Conservation (phyloP, 2,113 vertebrate genomes). For the Pomatorhinus ruficollis region DNA sequence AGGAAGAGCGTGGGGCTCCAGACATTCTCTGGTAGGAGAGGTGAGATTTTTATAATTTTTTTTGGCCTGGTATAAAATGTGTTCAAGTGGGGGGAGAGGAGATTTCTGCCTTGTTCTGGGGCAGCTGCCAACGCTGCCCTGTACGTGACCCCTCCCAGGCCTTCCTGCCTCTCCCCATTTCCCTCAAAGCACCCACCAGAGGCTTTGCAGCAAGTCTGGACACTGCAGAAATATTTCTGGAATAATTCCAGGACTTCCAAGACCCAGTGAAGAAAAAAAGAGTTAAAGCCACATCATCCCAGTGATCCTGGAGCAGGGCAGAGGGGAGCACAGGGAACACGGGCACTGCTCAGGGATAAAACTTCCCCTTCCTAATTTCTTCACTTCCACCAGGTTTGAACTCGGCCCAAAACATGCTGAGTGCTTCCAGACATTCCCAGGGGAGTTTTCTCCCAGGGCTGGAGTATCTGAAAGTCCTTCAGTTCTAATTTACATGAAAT, state of each 20-base stretch:
- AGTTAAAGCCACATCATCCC: not conserved
- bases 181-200: not conserved
- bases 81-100: not conserved
- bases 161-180: not conserved
- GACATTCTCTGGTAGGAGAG: not conserved
- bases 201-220: not conserved
- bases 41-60: not conserved
- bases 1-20: not conserved
- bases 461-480: not conserved
- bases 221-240: fast-evolving
- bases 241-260: not conserved
- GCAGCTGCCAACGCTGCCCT: not conserved
- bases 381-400: not conserved
- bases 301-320: not conserved
- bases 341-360: not conserved
- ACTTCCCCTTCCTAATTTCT: not conserved
- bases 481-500: not conserved
- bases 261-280: not conserved
- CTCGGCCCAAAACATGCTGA: not conserved
- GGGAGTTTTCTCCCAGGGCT: not conserved
- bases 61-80: not conserved
- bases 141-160: not conserved
- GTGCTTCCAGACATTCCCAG: not conserved
- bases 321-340: not conserved
- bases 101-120: not conserved